phyloP scores from a whole-genome alignment of 2,797 vertebrate genomes.

The Antrozous pallidus region DNA sequence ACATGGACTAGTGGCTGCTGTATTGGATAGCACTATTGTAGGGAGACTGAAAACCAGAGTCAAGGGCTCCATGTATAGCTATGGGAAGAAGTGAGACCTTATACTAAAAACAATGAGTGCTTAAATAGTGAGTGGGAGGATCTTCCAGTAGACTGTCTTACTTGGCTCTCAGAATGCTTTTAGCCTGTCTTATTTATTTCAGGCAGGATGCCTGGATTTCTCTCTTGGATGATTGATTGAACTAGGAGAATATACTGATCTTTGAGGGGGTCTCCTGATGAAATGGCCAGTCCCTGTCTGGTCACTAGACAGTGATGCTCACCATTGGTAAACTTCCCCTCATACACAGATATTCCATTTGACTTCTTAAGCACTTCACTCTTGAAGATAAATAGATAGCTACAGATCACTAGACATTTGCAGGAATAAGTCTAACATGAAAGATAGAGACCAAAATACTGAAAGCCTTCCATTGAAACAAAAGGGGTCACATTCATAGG shows the following conservation, averaged over 20 bases:
- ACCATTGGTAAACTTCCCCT: not conserved
- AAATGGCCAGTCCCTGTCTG: not conserved
- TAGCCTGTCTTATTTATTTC: not conserved
- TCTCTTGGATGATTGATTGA: not conserved
- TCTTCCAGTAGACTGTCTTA: not conserved
- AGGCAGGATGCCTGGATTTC: not conserved
- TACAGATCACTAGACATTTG: not conserved
- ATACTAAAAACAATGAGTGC: not conserved
- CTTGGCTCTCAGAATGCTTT: not conserved
- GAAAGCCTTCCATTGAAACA: not conserved
- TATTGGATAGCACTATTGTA: not conserved
- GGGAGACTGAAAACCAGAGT: not conserved
- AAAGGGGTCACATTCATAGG: not conserved
- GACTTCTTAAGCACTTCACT: not conserved
- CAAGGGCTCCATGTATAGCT: not conserved
- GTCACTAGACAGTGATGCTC: not conserved
- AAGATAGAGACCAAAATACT: conserved; percentile 10
- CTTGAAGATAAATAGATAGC: not conserved
- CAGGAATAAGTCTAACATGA: conserved; percentile 6
- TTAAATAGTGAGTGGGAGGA: not conserved
- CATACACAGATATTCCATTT: not conserved
- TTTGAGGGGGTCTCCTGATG: not conserved
- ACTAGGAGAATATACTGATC: not conserved
- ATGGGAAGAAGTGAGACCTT: not conserved
- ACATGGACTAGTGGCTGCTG: not conserved